Evolutionary conservation across 2,113 vertebrate genomes (phyloP).

Genomic region (Dasyurus viverrinus): DNA sequence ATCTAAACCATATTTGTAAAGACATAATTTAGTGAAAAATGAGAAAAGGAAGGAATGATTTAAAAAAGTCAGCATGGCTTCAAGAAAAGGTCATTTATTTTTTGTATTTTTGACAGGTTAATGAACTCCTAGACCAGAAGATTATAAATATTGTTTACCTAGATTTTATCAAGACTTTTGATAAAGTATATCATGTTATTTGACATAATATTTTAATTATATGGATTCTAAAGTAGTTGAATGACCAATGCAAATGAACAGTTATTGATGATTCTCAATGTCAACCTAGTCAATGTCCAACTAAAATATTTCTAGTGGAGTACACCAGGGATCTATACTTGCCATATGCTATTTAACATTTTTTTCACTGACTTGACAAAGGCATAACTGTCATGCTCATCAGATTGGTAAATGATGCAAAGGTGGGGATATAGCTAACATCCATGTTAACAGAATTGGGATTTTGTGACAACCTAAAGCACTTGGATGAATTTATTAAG

Average conservation of each 20-base stretch:
- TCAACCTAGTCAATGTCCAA: no score
- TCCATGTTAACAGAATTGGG: neutral
- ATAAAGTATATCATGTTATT: neutral
- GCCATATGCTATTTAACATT: neutral
- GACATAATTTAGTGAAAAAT: neutral
- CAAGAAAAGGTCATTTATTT: neutral
- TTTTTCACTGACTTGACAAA: neutral
- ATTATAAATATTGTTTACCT: neutral
- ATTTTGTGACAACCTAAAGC: neutral
- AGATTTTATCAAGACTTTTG: neutral
- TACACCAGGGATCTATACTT: neutral
- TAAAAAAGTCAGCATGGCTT: neutral
- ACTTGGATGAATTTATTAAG: neutral
- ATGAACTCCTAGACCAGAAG: neutral
- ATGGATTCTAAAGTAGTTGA: neutral
- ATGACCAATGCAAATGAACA: neutral
- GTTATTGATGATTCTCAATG: neutral
- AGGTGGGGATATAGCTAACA: neutral
- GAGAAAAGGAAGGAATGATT: neutral
- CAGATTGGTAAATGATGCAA: neutral
- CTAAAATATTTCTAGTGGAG: neutral
- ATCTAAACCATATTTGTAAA: neutral
- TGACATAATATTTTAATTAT: neutral
- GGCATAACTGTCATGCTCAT: neutral
- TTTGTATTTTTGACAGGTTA: neutral